Percentiles rank a stretch among this genome's conserved stretches.
These are phyloP conservation scores for Mesorhabditis sp. DNA, from an alignment of 2,888 invertebrate genomes.

Conservation along the genomic window DNA sequence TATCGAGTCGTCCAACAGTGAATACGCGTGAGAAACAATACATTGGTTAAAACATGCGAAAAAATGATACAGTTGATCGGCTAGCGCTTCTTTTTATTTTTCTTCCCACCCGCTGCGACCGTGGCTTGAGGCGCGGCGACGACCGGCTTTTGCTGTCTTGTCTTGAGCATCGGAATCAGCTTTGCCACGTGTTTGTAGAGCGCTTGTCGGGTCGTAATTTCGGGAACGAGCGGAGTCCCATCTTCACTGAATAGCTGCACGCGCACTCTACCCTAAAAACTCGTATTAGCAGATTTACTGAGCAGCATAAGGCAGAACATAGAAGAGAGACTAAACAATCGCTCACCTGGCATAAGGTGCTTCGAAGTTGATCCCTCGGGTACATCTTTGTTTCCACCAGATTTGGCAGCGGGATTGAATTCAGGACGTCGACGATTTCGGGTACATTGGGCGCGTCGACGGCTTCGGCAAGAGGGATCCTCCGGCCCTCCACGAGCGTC, in stretches of 20 bases:
- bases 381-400: constrained; percentile 70
- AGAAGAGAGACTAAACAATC: too few relatives aligned
- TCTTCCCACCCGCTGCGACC: too few relatives aligned
- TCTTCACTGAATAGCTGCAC: constrained; percentile 74
- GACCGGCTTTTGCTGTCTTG: constrained; percentile 29
- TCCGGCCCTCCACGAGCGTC: constrained; percentile 17
- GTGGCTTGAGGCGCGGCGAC: too few relatives aligned
- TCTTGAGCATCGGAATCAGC: constrained; percentile 56
- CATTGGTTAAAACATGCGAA: too few relatives aligned
- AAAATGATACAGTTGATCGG: too few relatives aligned
- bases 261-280: constrained; percentile 80
- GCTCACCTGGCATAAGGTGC: too few relatives aligned
- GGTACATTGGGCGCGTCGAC: constrained; percentile 91
- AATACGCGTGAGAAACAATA: too few relatives aligned
- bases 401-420: too few relatives aligned
- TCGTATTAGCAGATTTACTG: constrained; percentile 60
- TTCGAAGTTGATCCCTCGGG: constrained; percentile 84
- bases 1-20: too few relatives aligned
- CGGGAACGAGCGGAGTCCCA: constrained; percentile 26
- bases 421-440: constrained; percentile 87
- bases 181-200: constrained; percentile 45
- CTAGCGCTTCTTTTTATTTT: too few relatives aligned
- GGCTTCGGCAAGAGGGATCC: constrained; percentile 63
- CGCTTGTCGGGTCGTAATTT: constrained; percentile 14
- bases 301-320: too few relatives aligned